Evolutionary conservation across 2,113 vertebrate species (phyloP), one percentile per base, ranked within the genome.

Genomic region (Nothoprocta pentlandii): DNA sequence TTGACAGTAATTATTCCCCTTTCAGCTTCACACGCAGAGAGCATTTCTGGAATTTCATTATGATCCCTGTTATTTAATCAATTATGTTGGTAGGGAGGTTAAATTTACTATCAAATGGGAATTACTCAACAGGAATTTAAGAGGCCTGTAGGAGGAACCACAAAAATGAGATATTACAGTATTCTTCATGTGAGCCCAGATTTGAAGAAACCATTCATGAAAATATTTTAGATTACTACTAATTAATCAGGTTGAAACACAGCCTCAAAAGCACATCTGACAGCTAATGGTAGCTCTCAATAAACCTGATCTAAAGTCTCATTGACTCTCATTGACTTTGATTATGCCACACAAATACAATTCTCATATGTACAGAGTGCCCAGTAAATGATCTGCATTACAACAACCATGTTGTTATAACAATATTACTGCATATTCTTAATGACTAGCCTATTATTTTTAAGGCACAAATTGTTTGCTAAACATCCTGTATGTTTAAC

Each of bases 161-260:
- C 74, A 90, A 90, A 76, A 93, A 95, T 78, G 53, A 90, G 66
- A 84, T 84, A 94, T 89, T 75, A 81, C 73, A 69, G 77, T 0
- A 9, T 56, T 84, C 66, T 96, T 94, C 89, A 79, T 89, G 74
- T 17, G 34, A 89, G 91, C 47, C 77, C 89, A 83, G 90, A 87
- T 95, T 95, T 92, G 92, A 96, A 95, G 77, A 89, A 94, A 89
- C 28, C n/a, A 84, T 81, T 94, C 66, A 89, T 49, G 69, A 95
- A 96, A 96, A 95, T 83, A 96, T 89, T 94, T 94, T 61, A 92
- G 91, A 95, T 92, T 93, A 73, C 88, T 79, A 20, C 77, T 90
- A 96, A 96, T 96, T 95, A 92, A 95, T 90, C 90, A 90, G 92
- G 96, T 93, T 89, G 94, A 96, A 92, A 90, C 62, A 77, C 85